Percentiles rank a stretch among this genome's conserved stretches.
These are phyloP conservation scores for Mus pahari DNA, from an alignment of 2,113 vertebrate genomes.

Conservation along the genomic window DNA sequence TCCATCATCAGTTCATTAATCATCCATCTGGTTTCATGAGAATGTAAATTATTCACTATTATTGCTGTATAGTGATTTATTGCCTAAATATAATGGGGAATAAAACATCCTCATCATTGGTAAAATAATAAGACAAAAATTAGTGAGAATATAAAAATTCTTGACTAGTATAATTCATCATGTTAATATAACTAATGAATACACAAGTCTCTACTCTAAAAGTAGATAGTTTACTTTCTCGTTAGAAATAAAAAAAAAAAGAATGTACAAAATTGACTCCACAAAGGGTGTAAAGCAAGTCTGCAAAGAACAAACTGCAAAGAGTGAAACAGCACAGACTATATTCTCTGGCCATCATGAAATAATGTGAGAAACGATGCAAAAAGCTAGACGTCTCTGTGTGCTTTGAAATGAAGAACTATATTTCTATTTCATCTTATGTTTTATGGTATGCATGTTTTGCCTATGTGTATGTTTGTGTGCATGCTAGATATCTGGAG, in stretches of 20 bases:
- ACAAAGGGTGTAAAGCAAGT: neutral
- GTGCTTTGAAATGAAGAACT: conserved; percentile 15
- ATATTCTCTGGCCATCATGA: conserved; percentile 5
- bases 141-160: neutral
- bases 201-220: neutral
- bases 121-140: conserved; percentile 38
- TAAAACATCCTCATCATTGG: neutral
- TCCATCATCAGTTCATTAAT: neutral
- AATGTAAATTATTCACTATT: neutral
- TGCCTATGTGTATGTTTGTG: neutral
- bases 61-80: neutral
- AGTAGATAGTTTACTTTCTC: conserved; percentile 28
- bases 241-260: conserved; percentile 8
- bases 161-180: conserved; percentile 44
- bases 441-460: neutral
- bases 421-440: neutral
- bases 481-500: too few species aligned
- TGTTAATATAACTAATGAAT: conserved; percentile 45
- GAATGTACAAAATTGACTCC: neutral
- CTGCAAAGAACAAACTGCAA: neutral
- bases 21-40: neutral
- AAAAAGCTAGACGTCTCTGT: neutral
- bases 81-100: neutral
- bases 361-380: conserved; percentile 11
- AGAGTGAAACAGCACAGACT: neutral